A percentile compares a stretch with the other conserved stretches of the same genome.
Evolutionary conservation across 2,888 invertebrate species (phyloP).

Genomic region (Drosophila mettleri): DNA sequence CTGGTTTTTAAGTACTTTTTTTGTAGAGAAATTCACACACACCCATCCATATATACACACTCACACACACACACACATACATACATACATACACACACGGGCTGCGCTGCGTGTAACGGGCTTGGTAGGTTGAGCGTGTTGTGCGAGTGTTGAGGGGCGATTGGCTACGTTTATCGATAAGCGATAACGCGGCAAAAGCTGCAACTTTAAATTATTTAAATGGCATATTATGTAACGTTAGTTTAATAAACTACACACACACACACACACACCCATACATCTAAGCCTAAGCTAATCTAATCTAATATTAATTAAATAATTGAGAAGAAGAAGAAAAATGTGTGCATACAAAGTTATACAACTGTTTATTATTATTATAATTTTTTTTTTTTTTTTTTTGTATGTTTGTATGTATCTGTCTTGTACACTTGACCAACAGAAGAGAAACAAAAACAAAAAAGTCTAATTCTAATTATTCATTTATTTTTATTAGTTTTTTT

Average conservation of each 20-base stretch:
- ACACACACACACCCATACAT: slow-evolving; percentile 26
- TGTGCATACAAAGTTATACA: slow-evolving; percentile 56
- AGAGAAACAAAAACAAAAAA: slow-evolving; percentile 11
- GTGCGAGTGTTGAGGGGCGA: slow-evolving; percentile 5
- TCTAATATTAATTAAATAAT: slow-evolving; percentile 38
- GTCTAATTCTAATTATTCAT: slow-evolving; percentile 52
- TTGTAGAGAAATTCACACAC: slow-evolving; percentile 59
- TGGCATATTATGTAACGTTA: slow-evolving; percentile 61
- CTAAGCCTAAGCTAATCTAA: slow-evolving; percentile 50
- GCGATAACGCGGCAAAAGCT: slow-evolving; percentile 26
- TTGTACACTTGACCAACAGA: slow-evolving; percentile 44
- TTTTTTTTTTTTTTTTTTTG: slow-evolving; percentile 30
- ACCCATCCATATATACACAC: no score
- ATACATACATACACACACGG: slow-evolving; percentile 28
- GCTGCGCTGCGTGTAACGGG: slow-evolving; percentile 48
- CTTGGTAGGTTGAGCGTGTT: slow-evolving; percentile 11
- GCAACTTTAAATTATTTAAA: slow-evolving; percentile 59
- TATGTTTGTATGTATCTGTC: slow-evolving; percentile 50
- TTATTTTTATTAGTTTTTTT: slow-evolving; percentile 48
- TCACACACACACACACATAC: slow-evolving; percentile 7
- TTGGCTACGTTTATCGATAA: slow-evolving; percentile 27
- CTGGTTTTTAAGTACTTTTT: slow-evolving; percentile 55
- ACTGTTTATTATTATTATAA: slow-evolving; percentile 28
- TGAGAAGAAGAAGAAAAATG: slow-evolving; percentile 18
- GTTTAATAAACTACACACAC: slow-evolving; percentile 51